Evolutionary conservation across 1,140 invertebrate genomes (phyloP).

Genomic region (Elymnias hypermnestra): DNA sequence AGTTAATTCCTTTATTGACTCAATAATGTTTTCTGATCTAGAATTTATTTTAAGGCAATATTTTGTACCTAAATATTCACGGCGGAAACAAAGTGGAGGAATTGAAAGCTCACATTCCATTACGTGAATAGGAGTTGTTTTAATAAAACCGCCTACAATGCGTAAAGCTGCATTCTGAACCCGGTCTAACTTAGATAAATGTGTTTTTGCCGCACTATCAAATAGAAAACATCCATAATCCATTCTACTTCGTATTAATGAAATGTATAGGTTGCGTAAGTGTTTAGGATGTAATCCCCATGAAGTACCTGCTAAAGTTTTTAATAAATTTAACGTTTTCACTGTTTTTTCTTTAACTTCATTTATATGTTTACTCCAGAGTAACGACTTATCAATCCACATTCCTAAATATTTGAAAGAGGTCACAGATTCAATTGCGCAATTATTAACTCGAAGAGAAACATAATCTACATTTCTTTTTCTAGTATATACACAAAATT

Average conservation of each 20-base stretch:
- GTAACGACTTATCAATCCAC: conserved; percentile 21
- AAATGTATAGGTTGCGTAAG: conserved; percentile 24
- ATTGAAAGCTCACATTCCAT: conserved; percentile 16
- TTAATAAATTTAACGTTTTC: conserved; percentile 15
- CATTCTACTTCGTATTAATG: conserved; percentile 18
- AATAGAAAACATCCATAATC: conserved; percentile 21
- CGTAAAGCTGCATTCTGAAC: conserved; percentile 12
- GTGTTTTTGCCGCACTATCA: conserved; percentile 5
- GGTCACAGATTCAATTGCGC: neutral
- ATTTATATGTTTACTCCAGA: conserved; percentile 25
- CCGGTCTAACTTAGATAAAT: conserved; percentile 12
- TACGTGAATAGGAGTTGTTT: conserved; percentile 14
- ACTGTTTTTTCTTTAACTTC: conserved; percentile 6
- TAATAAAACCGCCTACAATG: conserved; percentile 20
- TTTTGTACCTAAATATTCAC: conserved; percentile 10
- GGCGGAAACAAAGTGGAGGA: neutral
- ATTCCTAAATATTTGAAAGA: conserved; percentile 22
- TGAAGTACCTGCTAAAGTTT: conserved; percentile 12
- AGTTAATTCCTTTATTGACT: neutral
- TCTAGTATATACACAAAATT: conserved; percentile 23
- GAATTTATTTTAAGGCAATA: conserved; percentile 10
- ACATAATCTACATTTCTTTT: neutral
- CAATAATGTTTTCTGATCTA: neutral
- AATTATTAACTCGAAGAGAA: neutral
- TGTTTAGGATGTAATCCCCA: conserved; percentile 27